A percentile compares a stretch with the other conserved stretches of the same genome.
Conservation (phyloP, 1,140 invertebrate species). For the Penaeus indicus region DNA sequence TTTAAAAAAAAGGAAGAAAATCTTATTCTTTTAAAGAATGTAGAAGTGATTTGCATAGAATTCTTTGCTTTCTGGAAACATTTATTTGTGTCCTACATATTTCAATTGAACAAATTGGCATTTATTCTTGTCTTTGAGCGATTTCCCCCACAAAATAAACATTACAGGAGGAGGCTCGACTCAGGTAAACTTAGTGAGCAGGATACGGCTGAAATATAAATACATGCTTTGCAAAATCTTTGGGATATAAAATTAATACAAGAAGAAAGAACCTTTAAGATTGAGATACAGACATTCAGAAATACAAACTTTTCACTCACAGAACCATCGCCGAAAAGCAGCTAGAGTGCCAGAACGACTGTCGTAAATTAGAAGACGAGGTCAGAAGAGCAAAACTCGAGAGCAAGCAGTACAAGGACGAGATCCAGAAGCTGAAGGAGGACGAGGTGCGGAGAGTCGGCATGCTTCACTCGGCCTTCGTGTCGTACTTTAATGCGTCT, state of each 20-base stretch:
- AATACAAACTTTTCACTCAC: background rate
- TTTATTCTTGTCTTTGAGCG: no score
- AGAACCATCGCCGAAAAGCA: slow-evolving; percentile 35
- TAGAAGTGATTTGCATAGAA: no score
- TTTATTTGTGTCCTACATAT: no score
- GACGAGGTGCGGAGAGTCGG: slow-evolving; percentile 48
- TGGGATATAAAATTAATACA: background rate
- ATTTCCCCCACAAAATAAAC: no score
- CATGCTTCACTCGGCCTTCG: slow-evolving; percentile 50
- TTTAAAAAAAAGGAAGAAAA: no score
- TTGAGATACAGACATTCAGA: background rate
- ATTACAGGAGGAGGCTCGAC: no score
- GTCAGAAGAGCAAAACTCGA: slow-evolving; percentile 5
- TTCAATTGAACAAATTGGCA: no score
- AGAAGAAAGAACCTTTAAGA: background rate
- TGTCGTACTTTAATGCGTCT: slow-evolving; percentile 52
- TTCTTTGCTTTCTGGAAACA: no score
- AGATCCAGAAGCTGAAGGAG: slow-evolving; percentile 27
- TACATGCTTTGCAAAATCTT: no score
- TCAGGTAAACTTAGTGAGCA: no score
- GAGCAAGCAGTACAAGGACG: slow-evolving; percentile 30
- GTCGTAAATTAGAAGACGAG: slow-evolving; percentile 1
- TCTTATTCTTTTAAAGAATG: no score
- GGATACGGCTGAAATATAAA: no score
- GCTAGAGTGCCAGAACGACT: slow-evolving; percentile 34